phyloP scores from a whole-genome alignment of 2,113 vertebrate genomes.

The Perca schrenkii region DNA sequence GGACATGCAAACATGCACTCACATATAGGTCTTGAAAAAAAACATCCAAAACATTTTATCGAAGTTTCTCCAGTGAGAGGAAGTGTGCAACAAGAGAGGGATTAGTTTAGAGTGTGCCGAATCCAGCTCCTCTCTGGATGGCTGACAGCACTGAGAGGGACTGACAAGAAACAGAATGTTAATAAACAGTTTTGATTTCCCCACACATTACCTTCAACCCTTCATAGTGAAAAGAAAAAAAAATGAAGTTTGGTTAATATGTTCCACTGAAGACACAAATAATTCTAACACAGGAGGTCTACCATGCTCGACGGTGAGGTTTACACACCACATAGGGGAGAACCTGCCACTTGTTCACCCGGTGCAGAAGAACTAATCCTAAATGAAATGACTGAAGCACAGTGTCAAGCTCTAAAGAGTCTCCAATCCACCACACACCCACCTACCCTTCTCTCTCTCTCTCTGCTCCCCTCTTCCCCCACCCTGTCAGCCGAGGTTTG shows the following conservation, averaged over 20 bases:
- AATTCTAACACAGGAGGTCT: constrained; percentile 68
- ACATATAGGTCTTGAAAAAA: not conserved
- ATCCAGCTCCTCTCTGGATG: constrained; percentile 25
- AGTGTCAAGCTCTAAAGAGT: constrained; percentile 75
- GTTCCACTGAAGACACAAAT: constrained; percentile 53
- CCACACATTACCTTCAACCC: constrained; percentile 14
- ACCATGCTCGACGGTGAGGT: constrained; percentile 34
- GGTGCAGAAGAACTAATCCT: constrained; percentile 78
- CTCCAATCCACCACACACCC: constrained; percentile 58
- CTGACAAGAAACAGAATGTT: constrained; percentile 31
- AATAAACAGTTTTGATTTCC: constrained; percentile 35
- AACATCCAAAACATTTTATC: not conserved
- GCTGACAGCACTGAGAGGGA: constrained; percentile 11
- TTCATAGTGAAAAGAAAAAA: constrained; percentile 14
- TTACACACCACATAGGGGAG: constrained; percentile 64
- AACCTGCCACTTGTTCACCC: constrained; percentile 79
- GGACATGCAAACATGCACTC: constrained; percentile 5
- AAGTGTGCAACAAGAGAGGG: constrained; percentile 23
- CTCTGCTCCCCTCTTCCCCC: constrained; percentile 44
- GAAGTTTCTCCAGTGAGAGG: constrained; percentile 3
- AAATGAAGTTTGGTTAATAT: constrained; percentile 23
- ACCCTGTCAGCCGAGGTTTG: constrained; percentile 80
- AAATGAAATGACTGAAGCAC: constrained; percentile 81
- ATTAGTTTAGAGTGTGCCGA: constrained; percentile 26
- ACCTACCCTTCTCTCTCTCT: constrained; percentile 33